Percentiles rank a stretch among this genome's conserved stretches.
These are phyloP conservation scores for Tarsius wallacei DNA, from an alignment of 2,797 vertebrate species.

Conservation along the genomic window DNA sequence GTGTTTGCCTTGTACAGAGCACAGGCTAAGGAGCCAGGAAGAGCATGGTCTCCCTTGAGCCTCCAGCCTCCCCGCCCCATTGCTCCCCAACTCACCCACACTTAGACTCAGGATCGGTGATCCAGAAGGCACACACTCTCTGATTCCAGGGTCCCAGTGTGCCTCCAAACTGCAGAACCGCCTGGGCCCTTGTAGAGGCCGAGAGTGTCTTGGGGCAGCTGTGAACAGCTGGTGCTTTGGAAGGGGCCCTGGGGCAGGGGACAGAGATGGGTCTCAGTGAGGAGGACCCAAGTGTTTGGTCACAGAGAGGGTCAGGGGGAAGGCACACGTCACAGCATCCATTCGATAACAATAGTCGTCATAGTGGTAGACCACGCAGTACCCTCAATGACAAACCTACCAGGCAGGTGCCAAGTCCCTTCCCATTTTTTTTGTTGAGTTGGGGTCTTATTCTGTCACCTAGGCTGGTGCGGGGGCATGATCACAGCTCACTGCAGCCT, in stretches of 20 bases:
- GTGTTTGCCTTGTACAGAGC: neutral
- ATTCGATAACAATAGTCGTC: too few relatives aligned
- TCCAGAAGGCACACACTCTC: neutral
- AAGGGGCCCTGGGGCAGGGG: neutral
- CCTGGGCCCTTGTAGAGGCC: neutral
- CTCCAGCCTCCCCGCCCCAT: neutral
- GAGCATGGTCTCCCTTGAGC: rapidly evolving
- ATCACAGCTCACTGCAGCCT: too few relatives aligned
- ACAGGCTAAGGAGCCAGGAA: neutral
- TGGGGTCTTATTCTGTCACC: too few relatives aligned
- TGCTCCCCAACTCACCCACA: neutral
- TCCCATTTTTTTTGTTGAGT: neutral
- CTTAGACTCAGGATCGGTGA: neutral
- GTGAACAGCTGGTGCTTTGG: neutral
- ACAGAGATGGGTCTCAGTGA: neutral
- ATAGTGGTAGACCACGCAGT: too few relatives aligned
- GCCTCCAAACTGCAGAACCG: neutral
- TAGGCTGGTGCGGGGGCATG: too few relatives aligned
- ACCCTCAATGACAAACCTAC: neutral
- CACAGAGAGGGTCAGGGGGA: neutral
- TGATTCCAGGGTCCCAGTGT: neutral
- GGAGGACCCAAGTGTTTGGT: rapidly evolving
- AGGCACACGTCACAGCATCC: neutral
- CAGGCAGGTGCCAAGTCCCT: too few relatives aligned
- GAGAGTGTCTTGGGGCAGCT: neutral